Conservation (phyloP, 1,140 invertebrate genomes). For the Cotesia typhae region DNA sequence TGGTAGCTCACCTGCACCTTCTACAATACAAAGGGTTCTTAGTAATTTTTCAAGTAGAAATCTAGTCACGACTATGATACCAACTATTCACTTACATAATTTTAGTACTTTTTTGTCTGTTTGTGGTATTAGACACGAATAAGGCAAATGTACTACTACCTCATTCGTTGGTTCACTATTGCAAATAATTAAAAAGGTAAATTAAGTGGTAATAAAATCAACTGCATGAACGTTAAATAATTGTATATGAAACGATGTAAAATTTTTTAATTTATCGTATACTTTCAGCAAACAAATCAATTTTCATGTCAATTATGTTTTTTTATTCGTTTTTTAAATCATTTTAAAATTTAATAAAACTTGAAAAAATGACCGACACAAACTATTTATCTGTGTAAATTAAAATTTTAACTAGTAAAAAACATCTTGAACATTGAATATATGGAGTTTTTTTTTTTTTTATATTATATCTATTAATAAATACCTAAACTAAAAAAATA, state of each 20-base stretch:
- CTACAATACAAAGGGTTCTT: conserved; percentile 67
- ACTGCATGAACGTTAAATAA: no score
- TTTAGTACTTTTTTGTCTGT: conserved; percentile 81
- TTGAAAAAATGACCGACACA: no score
- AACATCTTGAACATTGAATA: conserved; percentile 23
- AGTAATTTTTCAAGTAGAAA: conserved; percentile 66
- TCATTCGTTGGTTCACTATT: conserved; percentile 23
- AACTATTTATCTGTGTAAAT: no score
- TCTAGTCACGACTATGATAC: conserved; percentile 78
- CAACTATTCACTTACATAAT: conserved; percentile 79
- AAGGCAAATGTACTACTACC: conserved; percentile 33
- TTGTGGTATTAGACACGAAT: conserved; percentile 73
- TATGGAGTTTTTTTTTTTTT: conserved; percentile 10
- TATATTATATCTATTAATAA: conserved; percentile 18
- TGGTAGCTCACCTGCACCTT: conserved; percentile 66
- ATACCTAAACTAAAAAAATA: conserved; percentile 21
- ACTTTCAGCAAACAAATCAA: no score
- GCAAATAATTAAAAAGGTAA: conserved; percentile 34
- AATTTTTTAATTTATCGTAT: no score
- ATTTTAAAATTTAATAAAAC: no score
- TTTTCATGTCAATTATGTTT: no score
- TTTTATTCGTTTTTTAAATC: no score
- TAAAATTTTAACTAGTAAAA: no score
- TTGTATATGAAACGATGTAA: no score
- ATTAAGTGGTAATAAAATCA: no score